phyloP scores from a whole-genome alignment of 2,113 vertebrate genomes.

The Salminus brasiliensis region DNA sequence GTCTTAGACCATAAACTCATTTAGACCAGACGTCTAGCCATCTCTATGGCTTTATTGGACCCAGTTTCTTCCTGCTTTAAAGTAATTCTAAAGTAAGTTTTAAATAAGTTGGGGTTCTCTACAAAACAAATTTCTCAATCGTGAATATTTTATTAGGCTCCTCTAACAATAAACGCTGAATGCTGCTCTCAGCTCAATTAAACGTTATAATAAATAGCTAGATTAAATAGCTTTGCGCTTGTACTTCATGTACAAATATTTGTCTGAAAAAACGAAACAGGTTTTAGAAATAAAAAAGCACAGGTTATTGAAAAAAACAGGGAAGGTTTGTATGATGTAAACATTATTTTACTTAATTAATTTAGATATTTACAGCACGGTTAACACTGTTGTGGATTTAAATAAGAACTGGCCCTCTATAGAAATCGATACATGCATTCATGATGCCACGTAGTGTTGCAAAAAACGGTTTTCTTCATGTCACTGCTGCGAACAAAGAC shows the following conservation, averaged over 20 bases:
- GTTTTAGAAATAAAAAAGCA: neutral
- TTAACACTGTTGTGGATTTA: constrained; percentile 9
- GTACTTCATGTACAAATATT: constrained; percentile 13
- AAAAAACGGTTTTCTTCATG: neutral
- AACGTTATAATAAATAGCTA: no score
- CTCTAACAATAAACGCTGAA: constrained; percentile 1
- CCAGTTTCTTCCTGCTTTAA: constrained; percentile 95
- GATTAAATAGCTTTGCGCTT: neutral
- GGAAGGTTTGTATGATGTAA: neutral
- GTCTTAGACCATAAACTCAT: constrained; percentile 90
- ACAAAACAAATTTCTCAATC: constrained; percentile 82
- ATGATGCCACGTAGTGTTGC: neutral
- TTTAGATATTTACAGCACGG: constrained; percentile 5
- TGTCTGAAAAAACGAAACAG: neutral
- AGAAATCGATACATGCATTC: neutral
- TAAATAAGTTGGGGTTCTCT: constrained; percentile 82
- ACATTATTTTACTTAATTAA: neutral
- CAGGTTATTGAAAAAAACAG: neutral
- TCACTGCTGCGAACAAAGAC: neutral
- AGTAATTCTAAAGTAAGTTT: constrained; percentile 85
- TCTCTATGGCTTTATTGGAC: constrained; percentile 96
- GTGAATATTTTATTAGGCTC: constrained; percentile 67
- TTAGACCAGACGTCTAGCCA: constrained; percentile 99
- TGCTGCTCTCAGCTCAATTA: neutral
- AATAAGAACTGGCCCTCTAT: neutral